Conservation (phyloP, 2,888 invertebrate species). For the Noctua fimbriata region DNA sequence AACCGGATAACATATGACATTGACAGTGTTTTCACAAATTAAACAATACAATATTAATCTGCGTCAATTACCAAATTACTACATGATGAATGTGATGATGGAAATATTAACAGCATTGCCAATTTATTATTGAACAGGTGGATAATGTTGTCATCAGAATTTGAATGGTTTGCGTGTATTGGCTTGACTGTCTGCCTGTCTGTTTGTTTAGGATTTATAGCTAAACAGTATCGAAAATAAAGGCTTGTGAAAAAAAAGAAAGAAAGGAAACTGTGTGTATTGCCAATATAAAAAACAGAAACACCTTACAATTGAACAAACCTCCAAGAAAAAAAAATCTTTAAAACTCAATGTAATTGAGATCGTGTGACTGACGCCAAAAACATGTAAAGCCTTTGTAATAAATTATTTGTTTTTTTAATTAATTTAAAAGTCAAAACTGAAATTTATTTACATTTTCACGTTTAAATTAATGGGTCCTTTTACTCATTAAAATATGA, state of each 20-base stretch:
- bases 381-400: not conserved
- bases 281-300: not conserved
- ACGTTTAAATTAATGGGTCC: no score
- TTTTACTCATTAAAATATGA: not conserved
- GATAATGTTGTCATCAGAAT: slow-evolving; percentile 1
- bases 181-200: not conserved
- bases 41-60: slow-evolving; percentile 31
- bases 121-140: slow-evolving; percentile 1
- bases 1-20: slow-evolving; percentile 41
- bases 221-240: not conserved
- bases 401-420: no score
- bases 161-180: not conserved
- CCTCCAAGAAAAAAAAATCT: no score
- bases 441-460: not conserved
- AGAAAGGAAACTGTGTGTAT: no score
- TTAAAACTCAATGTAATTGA: not conserved
- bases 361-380: not conserved
- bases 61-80: slow-evolving; percentile 17
- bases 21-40: slow-evolving; percentile 43
- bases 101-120: slow-evolving; percentile 7
- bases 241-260: no score
- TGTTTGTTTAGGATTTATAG: not conserved
- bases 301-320: no score
- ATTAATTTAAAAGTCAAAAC: not conserved
- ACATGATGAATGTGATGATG: slow-evolving; percentile 28